Evolutionary conservation across 2,888 invertebrate species (phyloP).

Genomic region (Sinohyriopsis cumingii): DNA sequence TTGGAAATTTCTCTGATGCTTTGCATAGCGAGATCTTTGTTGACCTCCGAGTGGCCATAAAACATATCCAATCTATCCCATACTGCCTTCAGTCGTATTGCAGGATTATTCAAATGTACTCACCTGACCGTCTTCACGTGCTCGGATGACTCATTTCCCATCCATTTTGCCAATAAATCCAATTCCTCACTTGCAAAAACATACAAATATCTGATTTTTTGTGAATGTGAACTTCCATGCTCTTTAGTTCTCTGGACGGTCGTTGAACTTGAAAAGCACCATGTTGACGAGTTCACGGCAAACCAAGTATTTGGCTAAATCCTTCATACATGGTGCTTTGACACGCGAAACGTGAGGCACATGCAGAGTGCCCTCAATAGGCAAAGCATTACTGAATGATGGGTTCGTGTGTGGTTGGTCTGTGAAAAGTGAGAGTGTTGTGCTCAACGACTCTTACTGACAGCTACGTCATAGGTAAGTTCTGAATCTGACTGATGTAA

Average conservation of each 20-base stretch:
- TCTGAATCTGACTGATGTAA: no score
- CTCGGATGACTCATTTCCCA: conserved; percentile 12
- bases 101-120: conserved; percentile 18
- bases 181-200: conserved; percentile 3
- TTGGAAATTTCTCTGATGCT: conserved; percentile 10
- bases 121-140: no score
- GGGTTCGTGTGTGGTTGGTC: no score
- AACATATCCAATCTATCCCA: conserved; percentile 27
- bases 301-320: neutral
- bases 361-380: no score
- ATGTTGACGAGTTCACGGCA: neutral
- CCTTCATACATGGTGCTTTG: no score
- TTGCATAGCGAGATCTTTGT: conserved; percentile 11
- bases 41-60: conserved; percentile 27
- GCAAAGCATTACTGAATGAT: no score
- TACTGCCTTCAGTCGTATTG: conserved; percentile 4
- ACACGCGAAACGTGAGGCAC: no score
- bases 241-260: neutral
- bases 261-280: neutral
- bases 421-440: no score
- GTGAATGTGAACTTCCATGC: neutral
- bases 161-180: conserved; percentile 21
- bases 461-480: no score
- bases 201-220: neutral
- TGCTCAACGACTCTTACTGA: no score